phyloP scores from a whole-genome alignment of 2,888 invertebrate genomes.

The Andricus quercusramuli region DNA sequence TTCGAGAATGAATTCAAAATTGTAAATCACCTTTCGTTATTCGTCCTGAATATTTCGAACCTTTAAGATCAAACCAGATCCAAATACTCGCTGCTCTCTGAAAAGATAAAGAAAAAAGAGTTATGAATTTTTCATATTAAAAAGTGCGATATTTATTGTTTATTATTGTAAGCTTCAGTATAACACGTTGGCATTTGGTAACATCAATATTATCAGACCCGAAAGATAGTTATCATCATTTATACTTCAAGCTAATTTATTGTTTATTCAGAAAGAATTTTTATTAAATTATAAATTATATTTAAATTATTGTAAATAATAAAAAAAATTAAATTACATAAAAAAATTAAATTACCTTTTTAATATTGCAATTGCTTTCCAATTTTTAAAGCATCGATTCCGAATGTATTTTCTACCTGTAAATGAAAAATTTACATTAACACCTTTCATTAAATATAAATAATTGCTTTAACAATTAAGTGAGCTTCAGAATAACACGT shows the following conservation, averaged over 20 bases:
- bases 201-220: slow-evolving; percentile 68
- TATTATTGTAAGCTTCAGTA: slow-evolving; percentile 43
- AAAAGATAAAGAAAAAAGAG: neutral
- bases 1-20: neutral
- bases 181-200: slow-evolving; percentile 58
- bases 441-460: neutral
- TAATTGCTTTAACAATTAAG: neutral
- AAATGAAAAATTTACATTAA: slow-evolving; percentile 4
- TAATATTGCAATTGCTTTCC: neutral
- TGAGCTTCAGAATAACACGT: slow-evolving; percentile 54
- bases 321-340: no score
- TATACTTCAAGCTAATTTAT: neutral
- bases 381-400: neutral
- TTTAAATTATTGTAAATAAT: no score
- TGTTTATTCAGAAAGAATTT: neutral
- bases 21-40: slow-evolving; percentile 11
- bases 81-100: neutral
- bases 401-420: neutral
- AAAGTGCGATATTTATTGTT: neutral
- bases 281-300: no score
- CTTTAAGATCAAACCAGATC: neutral
- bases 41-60: neutral
- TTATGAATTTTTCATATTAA: neutral
- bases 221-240: slow-evolving; percentile 67
- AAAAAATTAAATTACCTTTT: neutral